phyloP scores from a whole-genome alignment of 2,888 invertebrate genomes.

The Papilio protenor region DNA sequence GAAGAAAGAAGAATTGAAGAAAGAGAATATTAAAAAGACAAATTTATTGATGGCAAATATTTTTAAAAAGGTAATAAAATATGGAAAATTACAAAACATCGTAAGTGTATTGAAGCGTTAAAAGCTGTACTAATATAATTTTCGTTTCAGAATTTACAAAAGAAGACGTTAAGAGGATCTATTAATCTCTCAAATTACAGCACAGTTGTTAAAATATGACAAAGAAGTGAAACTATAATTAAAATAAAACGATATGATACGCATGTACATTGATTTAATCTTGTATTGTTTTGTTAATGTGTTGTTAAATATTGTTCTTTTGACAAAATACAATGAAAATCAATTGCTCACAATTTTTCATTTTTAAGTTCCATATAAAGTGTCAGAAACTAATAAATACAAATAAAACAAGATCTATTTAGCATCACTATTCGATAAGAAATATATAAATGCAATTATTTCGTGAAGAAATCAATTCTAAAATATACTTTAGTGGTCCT shows the following conservation, averaged over 20 bases:
- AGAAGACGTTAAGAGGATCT: constrained; percentile 86
- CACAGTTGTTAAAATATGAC: constrained; percentile 83
- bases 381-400: background rate
- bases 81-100: background rate
- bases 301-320: constrained; percentile 40
- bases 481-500: background rate
- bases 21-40: constrained; percentile 86
- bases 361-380: background rate
- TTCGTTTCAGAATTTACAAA: constrained; percentile 86
- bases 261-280: constrained; percentile 43
- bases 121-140: background rate
- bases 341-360: background rate
- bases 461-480: background rate
- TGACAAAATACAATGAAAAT: constrained; percentile 43
- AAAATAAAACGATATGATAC: constrained; percentile 36
- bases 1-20: constrained; percentile 84
- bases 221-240: constrained; percentile 45
- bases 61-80: constrained; percentile 87
- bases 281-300: constrained; percentile 36
- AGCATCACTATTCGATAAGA: background rate
- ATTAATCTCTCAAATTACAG: constrained; percentile 87
- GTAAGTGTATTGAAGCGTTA: background rate
- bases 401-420: background rate
- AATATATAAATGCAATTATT: background rate
- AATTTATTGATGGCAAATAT: constrained; percentile 90